A percentile compares a stretch with the other conserved stretches of the same genome.
Evolutionary conservation across 1,140 invertebrate species (phyloP).

Genomic region (Druon quercuslanigerum): DNA sequence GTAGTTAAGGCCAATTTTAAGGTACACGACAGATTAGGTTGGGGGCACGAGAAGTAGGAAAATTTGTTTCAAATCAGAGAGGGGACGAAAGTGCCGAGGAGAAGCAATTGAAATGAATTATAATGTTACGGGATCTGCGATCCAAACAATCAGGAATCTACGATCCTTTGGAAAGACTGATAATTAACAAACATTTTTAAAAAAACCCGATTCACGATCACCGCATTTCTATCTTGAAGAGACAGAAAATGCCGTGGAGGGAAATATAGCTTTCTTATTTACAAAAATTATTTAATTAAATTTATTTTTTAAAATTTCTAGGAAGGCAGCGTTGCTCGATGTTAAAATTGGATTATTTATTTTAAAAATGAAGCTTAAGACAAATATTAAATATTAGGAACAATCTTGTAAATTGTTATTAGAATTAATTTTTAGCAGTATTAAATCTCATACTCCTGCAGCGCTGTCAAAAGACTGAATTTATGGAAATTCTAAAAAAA

Average conservation of each 20-base stretch:
- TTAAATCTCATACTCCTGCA: neutral
- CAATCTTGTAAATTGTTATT: too few species aligned
- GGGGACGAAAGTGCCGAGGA: constrained; percentile 31
- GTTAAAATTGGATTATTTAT: neutral
- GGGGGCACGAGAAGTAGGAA: constrained; percentile 37
- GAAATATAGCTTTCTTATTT: neutral
- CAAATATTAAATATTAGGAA: too few species aligned
- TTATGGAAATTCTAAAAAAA: neutral
- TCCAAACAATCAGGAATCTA: constrained; percentile 43
- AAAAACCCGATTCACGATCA: constrained; percentile 32
- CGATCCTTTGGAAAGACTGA: constrained; percentile 57
- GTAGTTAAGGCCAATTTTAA: constrained; percentile 73
- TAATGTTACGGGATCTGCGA: constrained; percentile 18
- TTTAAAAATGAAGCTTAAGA: too few species aligned
- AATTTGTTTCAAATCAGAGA: constrained; percentile 31
- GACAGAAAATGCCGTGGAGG: neutral
- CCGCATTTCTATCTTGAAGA: constrained; percentile 9
- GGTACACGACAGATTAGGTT: constrained; percentile 55
- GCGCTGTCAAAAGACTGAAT: constrained; percentile 23
- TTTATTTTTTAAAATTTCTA: neutral
- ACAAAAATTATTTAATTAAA: neutral
- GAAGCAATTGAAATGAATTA: constrained; percentile 32
- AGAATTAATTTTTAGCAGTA: neutral
- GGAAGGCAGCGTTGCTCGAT: neutral
- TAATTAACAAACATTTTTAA: constrained; percentile 50